These are phyloP conservation scores for Eristalis tenax DNA, from an alignment of 2,888 invertebrate species.

Conservation along the genomic window DNA sequence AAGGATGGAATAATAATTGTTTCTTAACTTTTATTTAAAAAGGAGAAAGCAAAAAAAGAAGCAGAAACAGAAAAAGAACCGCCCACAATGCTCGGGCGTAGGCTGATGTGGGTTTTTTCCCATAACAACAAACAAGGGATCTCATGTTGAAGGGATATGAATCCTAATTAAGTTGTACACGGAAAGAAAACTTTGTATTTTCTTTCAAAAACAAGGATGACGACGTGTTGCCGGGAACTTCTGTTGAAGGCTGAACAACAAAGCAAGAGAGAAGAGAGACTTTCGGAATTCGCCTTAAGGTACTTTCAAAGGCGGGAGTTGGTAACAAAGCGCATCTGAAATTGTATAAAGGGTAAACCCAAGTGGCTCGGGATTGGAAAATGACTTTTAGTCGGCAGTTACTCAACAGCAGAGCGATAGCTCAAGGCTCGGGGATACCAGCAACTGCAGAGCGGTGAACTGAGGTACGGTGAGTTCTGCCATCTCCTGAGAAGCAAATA, in stretches of 20 bases:
- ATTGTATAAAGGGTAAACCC: no score
- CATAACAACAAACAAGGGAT: background rate
- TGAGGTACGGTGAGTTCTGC: no score
- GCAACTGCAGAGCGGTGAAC: no score
- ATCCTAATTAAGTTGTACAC: constrained; percentile 35
- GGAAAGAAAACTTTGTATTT: background rate
- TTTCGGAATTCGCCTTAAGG: no score
- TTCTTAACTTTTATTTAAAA: constrained; percentile 53
- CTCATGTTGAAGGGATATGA: constrained; percentile 8
- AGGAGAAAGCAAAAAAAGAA: background rate
- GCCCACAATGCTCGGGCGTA: background rate
- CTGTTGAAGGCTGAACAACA: background rate
- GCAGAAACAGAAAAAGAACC: background rate
- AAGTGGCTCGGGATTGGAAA: no score
- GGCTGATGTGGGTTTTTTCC: background rate
- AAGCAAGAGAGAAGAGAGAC: no score
- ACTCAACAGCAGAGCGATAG: no score
- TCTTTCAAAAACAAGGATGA: background rate
- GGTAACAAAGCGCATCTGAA: no score
- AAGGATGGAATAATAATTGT: constrained; percentile 57
- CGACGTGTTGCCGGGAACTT: background rate
- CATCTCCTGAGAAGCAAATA: no score
- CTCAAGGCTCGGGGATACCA: no score
- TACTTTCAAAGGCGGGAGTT: no score
- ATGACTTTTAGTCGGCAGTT: no score